A percentile compares a stretch with the other conserved stretches of the same genome.
Conservation (phyloP, 92 coral and sea anemone species). For the Desmophyllum pertusum region DNA sequence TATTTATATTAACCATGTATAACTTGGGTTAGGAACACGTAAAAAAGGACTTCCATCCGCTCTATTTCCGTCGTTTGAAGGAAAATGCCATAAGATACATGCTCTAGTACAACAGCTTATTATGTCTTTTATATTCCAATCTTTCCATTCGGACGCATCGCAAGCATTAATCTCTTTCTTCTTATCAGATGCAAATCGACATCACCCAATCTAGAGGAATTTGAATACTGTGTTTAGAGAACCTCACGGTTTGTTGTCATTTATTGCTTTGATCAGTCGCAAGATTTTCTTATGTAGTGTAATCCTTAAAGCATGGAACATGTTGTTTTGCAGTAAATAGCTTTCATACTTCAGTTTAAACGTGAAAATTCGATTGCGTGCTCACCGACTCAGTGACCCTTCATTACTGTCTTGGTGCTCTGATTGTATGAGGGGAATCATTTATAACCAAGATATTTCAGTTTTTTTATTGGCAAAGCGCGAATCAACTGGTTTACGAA, state of each 20-base stretch:
- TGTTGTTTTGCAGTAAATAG: background rate
- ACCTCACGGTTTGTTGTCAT: conserved; percentile 21
- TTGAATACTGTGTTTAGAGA: conserved; percentile 15
- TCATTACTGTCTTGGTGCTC: background rate
- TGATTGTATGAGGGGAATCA: background rate
- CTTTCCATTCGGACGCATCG: conserved; percentile 3
- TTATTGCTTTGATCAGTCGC: background rate
- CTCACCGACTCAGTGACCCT: background rate
- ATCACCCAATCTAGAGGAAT: conserved; percentile 34
- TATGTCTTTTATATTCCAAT: conserved; percentile 1
- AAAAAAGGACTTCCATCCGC: conserved; percentile 21
- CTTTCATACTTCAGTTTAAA: too few species aligned
- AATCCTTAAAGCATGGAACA: background rate
- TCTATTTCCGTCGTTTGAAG: conserved; percentile 21
- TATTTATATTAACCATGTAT: conserved; percentile 17
- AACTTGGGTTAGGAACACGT: background rate
- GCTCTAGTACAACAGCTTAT: background rate
- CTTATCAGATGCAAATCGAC: conserved; percentile 43
- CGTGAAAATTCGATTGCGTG: background rate
- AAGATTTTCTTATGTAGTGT: background rate
- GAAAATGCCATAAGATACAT: background rate
- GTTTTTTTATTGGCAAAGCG: background rate
- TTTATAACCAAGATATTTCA: background rate
- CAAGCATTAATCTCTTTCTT: conserved; percentile 9
- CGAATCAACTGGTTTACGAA: background rate